Evolutionary conservation across 2,888 invertebrate genomes (phyloP).

Genomic region (Rhodophaea formosa): DNA sequence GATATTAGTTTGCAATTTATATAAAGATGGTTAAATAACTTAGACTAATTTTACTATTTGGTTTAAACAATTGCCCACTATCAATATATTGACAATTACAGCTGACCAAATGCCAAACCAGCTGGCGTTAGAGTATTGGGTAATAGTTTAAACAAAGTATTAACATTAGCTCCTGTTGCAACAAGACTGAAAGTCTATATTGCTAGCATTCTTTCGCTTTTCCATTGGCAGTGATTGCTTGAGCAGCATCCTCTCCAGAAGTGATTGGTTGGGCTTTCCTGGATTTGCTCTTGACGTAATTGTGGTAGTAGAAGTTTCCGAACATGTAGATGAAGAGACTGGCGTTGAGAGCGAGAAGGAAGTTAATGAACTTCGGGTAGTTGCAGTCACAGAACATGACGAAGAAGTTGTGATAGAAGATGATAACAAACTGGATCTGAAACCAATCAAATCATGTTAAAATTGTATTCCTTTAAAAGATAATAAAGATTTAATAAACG

Average conservation of each 20-base stretch:
- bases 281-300: constrained; percentile 73
- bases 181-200: constrained; percentile 29
- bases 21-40: too few species aligned
- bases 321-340: constrained; percentile 89
- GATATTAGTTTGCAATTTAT: too few species aligned
- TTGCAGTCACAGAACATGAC: constrained; percentile 86
- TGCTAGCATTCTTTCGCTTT: constrained; percentile 62
- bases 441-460: constrained; percentile 15
- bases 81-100: too few species aligned
- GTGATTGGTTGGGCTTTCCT: constrained; percentile 6
- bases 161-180: too few species aligned
- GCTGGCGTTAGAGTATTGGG: too few species aligned
- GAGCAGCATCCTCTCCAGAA: neutral
- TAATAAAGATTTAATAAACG: neutral
- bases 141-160: too few species aligned
- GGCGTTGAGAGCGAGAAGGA: constrained; percentile 85
- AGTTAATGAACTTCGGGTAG: constrained; percentile 85
- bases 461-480: neutral
- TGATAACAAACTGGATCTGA: constrained; percentile 88
- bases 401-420: constrained; percentile 85
- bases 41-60: too few species aligned
- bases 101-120: too few species aligned
- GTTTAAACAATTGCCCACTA: too few species aligned
- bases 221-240: constrained; percentile 35
- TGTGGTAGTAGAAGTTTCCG: constrained; percentile 86